Evolutionary conservation across 2,888 invertebrate species (phyloP).

Genomic region (Mythimna vitellina): DNA sequence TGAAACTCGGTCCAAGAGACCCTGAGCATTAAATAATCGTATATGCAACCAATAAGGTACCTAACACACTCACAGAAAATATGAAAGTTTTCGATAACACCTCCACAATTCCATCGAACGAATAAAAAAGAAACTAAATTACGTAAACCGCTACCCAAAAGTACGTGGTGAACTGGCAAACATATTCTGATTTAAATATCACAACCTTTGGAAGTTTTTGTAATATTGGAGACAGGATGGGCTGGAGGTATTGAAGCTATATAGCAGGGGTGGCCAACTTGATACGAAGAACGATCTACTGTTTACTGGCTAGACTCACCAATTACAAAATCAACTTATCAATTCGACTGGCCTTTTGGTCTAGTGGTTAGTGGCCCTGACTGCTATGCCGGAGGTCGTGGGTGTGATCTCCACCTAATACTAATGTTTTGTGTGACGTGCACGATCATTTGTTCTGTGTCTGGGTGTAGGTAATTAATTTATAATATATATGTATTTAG

Average conservation of each 20-base stretch:
- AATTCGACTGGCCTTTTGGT: no score
- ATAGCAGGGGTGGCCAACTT: slow-evolving; percentile 46
- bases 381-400: no score
- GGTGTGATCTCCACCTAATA: no score
- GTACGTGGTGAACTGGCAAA: slow-evolving; percentile 61
- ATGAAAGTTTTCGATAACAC: slow-evolving; percentile 31
- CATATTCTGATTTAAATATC: slow-evolving; percentile 78
- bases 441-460: no score
- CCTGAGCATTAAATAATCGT: background rate
- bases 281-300: no score
- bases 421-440: no score
- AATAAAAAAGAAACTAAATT: slow-evolving; percentile 63
- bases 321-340: no score
- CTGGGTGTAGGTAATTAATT: no score
- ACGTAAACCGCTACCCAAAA: slow-evolving; percentile 52
- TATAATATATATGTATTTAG: no score
- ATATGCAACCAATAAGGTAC: background rate
- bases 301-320: no score
- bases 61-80: slow-evolving; percentile 11
- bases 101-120: slow-evolving; percentile 26
- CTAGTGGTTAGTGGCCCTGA: no score
- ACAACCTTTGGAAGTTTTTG: slow-evolving; percentile 69
- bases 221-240: slow-evolving; percentile 68
- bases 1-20: background rate
- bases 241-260: slow-evolving; percentile 62